These are phyloP conservation scores for Ispidina picta DNA, from an alignment of 2,797 vertebrate species.

Conservation along the genomic window DNA sequence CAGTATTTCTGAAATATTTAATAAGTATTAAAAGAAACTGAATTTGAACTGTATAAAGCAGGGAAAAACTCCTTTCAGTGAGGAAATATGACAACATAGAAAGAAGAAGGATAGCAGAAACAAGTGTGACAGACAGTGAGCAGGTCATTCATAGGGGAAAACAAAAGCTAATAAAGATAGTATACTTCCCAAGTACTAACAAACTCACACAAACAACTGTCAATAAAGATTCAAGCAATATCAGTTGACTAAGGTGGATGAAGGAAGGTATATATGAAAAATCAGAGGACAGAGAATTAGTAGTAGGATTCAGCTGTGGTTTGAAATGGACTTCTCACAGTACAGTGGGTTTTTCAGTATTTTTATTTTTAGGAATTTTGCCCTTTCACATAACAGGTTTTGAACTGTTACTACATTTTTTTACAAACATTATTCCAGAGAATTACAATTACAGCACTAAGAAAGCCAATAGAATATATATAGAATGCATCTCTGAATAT, in stretches of 20 bases:
- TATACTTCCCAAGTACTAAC: neutral
- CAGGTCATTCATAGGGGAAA: neutral
- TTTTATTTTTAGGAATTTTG: neutral
- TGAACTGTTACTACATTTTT: neutral
- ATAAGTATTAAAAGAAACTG: neutral
- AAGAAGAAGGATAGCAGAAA: neutral
- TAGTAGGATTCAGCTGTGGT: neutral
- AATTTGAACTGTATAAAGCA: neutral
- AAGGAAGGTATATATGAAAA: neutral
- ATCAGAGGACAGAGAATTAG: neutral
- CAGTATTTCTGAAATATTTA: neutral
- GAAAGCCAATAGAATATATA: neutral
- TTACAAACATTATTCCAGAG: neutral
- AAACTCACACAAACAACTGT: neutral
- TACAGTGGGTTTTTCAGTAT: accelerated
- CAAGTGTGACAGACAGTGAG: neutral
- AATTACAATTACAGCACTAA: neutral
- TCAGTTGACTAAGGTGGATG: neutral
- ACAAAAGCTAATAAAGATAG: neutral
- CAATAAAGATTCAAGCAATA: neutral
- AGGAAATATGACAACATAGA: neutral
- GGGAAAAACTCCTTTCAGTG: neutral
- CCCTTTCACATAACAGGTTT: neutral
- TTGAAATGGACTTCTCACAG: neutral
- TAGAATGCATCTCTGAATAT: neutral